Percentiles rank a stretch among this genome's conserved stretches.
These are phyloP conservation scores for Leptinotarsa juncta DNA, from an alignment of 2,888 invertebrate species.

Conservation along the genomic window DNA sequence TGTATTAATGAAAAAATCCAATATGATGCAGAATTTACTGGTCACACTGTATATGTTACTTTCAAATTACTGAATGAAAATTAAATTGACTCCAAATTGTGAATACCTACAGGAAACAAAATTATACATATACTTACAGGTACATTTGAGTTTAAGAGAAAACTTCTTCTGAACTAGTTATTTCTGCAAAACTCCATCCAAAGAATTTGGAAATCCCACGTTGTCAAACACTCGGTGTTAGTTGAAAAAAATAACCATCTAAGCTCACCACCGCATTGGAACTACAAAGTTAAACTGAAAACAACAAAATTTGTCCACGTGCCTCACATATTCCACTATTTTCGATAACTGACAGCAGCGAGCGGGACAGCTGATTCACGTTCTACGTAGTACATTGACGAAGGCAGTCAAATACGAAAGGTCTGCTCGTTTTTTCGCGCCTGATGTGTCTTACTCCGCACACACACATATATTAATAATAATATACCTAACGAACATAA, in stretches of 20 bases:
- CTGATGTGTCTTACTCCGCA: background rate
- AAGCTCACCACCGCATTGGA: background rate
- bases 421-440: background rate
- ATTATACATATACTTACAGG: too few relatives aligned
- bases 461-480: background rate
- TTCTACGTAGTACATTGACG: background rate
- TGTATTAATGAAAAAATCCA: too few relatives aligned
- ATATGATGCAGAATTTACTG: too few relatives aligned
- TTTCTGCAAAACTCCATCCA: background rate
- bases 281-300: constrained; percentile 2
- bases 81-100: too few relatives aligned
- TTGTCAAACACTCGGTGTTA: too few relatives aligned
- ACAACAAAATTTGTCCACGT: constrained; percentile 11
- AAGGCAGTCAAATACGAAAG: background rate
- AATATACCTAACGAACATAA: background rate
- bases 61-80: too few relatives aligned
- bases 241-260: too few relatives aligned
- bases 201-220: background rate
- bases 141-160: too few relatives aligned
- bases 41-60: too few relatives aligned
- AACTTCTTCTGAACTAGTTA: too few relatives aligned
- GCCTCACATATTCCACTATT: constrained; percentile 7
- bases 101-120: too few relatives aligned
- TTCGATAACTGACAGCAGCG: constrained; percentile 5
- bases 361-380: constrained; percentile 1